Conservation (phyloP, 2,113 vertebrate genomes). For the Emydocephalus ijimae region DNA sequence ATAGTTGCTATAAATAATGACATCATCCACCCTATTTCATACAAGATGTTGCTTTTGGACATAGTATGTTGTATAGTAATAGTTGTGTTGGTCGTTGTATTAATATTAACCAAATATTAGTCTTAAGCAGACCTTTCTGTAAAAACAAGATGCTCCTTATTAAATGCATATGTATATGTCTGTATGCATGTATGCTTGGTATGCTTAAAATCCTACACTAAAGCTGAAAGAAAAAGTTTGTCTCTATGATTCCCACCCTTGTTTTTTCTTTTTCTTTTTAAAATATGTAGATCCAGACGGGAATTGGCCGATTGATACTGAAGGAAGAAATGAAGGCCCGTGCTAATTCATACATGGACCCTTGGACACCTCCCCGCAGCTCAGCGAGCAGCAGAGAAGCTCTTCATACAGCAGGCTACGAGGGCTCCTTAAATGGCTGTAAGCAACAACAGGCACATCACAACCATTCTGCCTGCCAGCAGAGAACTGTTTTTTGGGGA, state of each 20-base stretch:
- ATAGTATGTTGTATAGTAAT: not conserved
- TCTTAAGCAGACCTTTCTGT: not conserved
- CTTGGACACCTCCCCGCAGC: conserved; percentile 93
- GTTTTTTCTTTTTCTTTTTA: not conserved
- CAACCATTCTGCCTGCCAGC: not conserved
- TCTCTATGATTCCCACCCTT: not conserved
- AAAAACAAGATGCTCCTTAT: not conserved
- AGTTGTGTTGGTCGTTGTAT: not conserved
- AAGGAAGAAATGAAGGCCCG: conserved; percentile 99
- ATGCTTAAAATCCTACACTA: not conserved
- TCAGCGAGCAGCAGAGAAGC: conserved; percentile 94
- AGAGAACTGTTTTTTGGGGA: not conserved
- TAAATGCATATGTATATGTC: not conserved
- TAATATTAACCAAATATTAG: not conserved
- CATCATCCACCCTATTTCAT: not conserved
- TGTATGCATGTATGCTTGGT: not conserved
- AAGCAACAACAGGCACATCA: conserved; percentile 56
- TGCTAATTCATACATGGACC: conserved; percentile 92
- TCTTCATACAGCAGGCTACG: conserved; percentile 84
- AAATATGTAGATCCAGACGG: conserved; percentile 84
- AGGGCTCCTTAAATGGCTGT: conserved; percentile 94
- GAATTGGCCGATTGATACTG: conserved; percentile 95
- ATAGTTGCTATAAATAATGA: not conserved
- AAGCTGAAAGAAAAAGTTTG: not conserved
- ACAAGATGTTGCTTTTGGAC: not conserved